phyloP scores from a whole-genome alignment of 2,888 invertebrate species.

The Thereva unica region DNA sequence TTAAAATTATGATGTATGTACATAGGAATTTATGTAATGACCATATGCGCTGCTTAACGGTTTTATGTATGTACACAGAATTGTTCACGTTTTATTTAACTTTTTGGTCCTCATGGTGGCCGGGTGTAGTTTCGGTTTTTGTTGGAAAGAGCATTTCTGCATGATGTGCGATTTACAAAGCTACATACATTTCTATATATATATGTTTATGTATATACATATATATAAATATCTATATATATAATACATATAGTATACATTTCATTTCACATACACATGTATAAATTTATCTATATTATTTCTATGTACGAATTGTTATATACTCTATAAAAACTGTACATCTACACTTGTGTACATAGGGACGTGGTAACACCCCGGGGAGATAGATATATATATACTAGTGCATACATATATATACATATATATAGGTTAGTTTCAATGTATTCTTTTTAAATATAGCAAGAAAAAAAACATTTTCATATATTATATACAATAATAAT shows the following conservation, averaged over 20 bases:
- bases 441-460: constrained; percentile 19
- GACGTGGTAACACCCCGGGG: background rate
- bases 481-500: too few species aligned
- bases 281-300: constrained; percentile 4
- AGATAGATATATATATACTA: too few species aligned
- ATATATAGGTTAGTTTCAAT: constrained; percentile 23
- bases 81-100: constrained; percentile 28
- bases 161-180: constrained; percentile 34
- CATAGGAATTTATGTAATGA: background rate
- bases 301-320: constrained; percentile 28
- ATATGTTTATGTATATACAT: constrained; percentile 19
- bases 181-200: constrained; percentile 28
- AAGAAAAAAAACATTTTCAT: background rate
- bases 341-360: constrained; percentile 25
- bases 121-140: constrained; percentile 5
- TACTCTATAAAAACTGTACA: constrained; percentile 26
- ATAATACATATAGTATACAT: constrained; percentile 1
- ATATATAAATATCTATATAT: constrained; percentile 2
- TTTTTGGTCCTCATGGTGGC: constrained; percentile 31
- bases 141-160: constrained; percentile 18
- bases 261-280: background rate
- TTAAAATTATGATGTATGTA: too few species aligned
- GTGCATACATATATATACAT: background rate
- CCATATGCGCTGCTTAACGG: background rate
- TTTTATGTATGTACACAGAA: constrained; percentile 16